Percentiles rank a stretch among this genome's conserved stretches.
phyloP scores from a whole-genome alignment of 2,113 vertebrate genomes.

The Ceyx margarethae region DNA sequence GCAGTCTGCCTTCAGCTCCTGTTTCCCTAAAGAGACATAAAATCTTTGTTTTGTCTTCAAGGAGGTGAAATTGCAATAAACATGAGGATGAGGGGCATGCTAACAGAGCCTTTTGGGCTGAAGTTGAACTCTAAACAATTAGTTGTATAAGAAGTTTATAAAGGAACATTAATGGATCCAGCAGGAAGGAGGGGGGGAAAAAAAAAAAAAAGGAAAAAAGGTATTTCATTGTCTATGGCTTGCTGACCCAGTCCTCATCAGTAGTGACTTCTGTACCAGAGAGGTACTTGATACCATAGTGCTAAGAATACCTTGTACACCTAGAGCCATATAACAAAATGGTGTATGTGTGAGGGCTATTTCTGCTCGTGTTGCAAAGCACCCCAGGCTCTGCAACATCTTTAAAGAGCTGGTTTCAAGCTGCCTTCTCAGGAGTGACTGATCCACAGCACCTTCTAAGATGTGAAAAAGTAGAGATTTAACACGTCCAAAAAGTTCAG shows the following conservation, averaged over 20 bases:
- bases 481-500: background rate
- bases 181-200: no score
- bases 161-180: background rate
- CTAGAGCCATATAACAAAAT: background rate
- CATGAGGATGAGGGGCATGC: background rate
- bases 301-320: accelerated
- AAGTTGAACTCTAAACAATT: background rate
- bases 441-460: background rate
- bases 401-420: background rate
- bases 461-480: background rate
- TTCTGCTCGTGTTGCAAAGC: background rate
- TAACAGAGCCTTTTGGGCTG: background rate
- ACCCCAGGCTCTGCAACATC: background rate
- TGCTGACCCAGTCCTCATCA: background rate
- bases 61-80: background rate
- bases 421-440: background rate
- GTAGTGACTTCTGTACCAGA: background rate
- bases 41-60: background rate
- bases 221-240: background rate
- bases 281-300: background rate
- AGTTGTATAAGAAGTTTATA: background rate
- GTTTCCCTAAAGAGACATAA: background rate
- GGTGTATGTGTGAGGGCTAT: background rate
- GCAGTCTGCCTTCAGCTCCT: background rate
- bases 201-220: background rate